Evolutionary conservation across 2,888 invertebrate genomes (phyloP), one percentile per base, ranked within the genome.

Genomic region (Bombylius discolor): DNA sequence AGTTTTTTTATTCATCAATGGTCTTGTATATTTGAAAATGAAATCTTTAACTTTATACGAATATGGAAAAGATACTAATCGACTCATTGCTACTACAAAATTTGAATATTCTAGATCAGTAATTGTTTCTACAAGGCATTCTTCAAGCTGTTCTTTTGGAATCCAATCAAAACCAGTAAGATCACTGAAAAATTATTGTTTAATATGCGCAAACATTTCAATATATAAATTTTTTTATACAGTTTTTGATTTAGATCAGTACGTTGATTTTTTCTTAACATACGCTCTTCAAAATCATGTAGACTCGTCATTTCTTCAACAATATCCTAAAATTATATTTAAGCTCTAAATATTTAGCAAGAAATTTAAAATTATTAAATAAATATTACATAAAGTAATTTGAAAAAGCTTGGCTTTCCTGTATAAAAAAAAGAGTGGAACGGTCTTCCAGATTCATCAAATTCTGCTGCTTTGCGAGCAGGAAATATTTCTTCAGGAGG

Each of bases 341-440:
- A 55, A 57, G 48, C 12, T 45, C 12, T 14, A 46, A 46, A 46
- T 46, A 11, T 3, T 46, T n/a, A 14, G 4, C 31, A 23, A 33
- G 33, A 49, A 4, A 23, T 23, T 23, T 3, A 23, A 23, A 23
- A 23, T 2, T 23, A 23, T 23, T 23, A 23, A 23, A 23, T 23
- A 23, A 23, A 23, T 23, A 80, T 78, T 76, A 90, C 95, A 77
- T 89, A 85, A 63, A 97, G 75, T 6, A 87, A 67, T 67, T 87
- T 81, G 69, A 87, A 92, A 70, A 85, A 97, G 69, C 89, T 88
- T 0, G 95, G 88, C 67, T 81, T 85, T 48, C 83, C 82, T 0
- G 98, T 98, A 70, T 96, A 99, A 74, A 96, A 99, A 62, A 98
- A 77, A 59, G 82, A 84, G 73, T 97, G 92, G 70, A 84, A 83